phyloP scores from a whole-genome alignment of 2,113 vertebrate species.

The Mobula hypostoma region DNA sequence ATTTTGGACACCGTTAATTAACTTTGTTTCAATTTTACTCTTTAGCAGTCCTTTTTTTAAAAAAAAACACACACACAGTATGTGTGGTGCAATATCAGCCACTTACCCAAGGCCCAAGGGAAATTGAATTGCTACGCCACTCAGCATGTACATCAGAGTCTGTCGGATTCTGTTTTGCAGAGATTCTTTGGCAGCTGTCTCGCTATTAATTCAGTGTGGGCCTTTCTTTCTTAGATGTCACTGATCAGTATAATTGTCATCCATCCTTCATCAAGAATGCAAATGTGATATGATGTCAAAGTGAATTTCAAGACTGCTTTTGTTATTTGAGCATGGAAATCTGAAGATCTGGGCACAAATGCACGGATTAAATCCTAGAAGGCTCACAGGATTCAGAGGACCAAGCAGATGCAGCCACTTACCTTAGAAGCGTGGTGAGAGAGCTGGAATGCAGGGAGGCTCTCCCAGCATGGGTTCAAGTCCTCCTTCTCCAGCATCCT shows the following conservation, averaged over 20 bases:
- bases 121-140: background rate
- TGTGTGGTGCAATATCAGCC: background rate
- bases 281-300: background rate
- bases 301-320: background rate
- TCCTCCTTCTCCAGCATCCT: no score
- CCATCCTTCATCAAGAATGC: background rate
- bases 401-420: no score
- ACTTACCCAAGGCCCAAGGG: background rate
- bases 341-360: background rate
- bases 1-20: background rate
- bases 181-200: background rate
- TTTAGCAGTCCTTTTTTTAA: background rate
- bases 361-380: background rate
- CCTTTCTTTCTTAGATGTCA: background rate
- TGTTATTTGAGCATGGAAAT: background rate
- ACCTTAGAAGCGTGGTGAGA: no score
- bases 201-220: background rate
- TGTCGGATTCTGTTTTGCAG: background rate
- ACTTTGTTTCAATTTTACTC: background rate
- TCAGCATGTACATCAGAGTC: background rate
- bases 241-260: background rate
- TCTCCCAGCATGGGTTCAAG: no score
- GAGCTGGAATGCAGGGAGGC: no score
- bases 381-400: no score
- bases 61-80: no score